Percentiles rank a stretch among this genome's conserved stretches.
Evolutionary conservation across 2,797 vertebrate species (phyloP).

Genomic region (Corythornis leucogaster): DNA sequence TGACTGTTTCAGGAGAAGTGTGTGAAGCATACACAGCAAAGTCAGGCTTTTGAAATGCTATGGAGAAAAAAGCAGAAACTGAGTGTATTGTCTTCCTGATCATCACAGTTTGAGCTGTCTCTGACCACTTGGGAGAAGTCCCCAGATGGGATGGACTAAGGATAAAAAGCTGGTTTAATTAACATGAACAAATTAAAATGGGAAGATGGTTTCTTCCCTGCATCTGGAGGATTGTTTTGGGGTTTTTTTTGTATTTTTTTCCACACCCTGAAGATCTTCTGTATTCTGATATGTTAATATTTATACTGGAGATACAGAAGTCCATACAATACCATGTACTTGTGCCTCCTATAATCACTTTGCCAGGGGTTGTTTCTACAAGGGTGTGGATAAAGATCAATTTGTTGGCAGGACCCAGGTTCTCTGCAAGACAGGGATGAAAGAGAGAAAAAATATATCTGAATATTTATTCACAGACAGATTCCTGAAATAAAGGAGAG

Average conservation of each 20-base stretch:
- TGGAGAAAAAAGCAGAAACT: neutral
- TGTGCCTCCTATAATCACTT: neutral
- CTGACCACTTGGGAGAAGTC: neutral
- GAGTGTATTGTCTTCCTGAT: neutral
- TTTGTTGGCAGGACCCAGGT: neutral
- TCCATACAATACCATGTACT: neutral
- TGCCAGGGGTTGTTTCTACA: neutral
- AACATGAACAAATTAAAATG: neutral
- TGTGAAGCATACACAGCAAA: neutral
- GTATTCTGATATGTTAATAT: neutral
- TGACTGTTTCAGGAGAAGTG: fast-evolving
- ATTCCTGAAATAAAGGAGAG: neutral
- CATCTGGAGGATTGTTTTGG: neutral
- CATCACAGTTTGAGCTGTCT: neutral
- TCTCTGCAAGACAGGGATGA: neutral
- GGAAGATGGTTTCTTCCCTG: neutral
- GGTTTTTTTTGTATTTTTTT: neutral
- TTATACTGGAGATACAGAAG: neutral
- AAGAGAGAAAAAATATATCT: neutral
- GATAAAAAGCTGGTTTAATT: neutral
- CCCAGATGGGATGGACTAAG: neutral
- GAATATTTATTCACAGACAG: neutral
- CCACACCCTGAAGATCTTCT: neutral
- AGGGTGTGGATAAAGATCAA: slow-evolving; percentile 12
- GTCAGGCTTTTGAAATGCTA: neutral